Evolutionary conservation across 2,113 vertebrate genomes (phyloP), one percentile per base, ranked within the genome.

Genomic region (Chelonoidis abingdonii): DNA sequence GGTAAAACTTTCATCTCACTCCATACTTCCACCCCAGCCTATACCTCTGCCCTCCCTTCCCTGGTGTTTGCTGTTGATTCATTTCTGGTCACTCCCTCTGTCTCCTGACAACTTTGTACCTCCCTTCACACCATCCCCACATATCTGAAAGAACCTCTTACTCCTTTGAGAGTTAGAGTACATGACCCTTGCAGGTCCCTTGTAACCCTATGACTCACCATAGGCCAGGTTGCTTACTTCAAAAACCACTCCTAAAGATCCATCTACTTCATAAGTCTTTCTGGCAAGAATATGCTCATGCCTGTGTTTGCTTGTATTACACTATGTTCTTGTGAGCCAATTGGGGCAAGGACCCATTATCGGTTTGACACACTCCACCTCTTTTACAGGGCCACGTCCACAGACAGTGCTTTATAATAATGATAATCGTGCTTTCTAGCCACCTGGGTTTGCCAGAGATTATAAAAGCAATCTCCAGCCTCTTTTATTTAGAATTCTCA

Each of bases 61-160:
- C 29, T 93, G 56, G 88, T 1, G 2, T 12, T 49, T 78, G 19
- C 8, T 47, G 65, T 52, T 78, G 29, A 8, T 49, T 93, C 3
- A 69, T 78, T 89, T 89, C 93, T 95, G 90, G 87, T 88, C 85
- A 78, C 44, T 89, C 80, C 6, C 38, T 2, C 56, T 87, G 65
- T 13, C 80, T 86, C 47, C 14, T 88, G 24, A n/a, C 25, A 65
- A 41, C 41, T 27, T 29, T 59, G 50, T 3, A 4, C 1, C 9
- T 89, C 52, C 83, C 69, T 95, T 87, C 72, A 89, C 85, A 53
- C 27, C 47, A 54, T 75, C 57, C 57, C 35, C 0, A 0, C 11
- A 80, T 86, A 7, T 76, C 89, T 59, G 72, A 38, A 94, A 81
- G 2, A 83, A 53, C 6, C 3, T 87, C 24, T 82, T 52, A 86